Base-by-base conservation (phyloP, 1,140 invertebrate genomes). In the Macrosteles quadrilineatus region DNA sequence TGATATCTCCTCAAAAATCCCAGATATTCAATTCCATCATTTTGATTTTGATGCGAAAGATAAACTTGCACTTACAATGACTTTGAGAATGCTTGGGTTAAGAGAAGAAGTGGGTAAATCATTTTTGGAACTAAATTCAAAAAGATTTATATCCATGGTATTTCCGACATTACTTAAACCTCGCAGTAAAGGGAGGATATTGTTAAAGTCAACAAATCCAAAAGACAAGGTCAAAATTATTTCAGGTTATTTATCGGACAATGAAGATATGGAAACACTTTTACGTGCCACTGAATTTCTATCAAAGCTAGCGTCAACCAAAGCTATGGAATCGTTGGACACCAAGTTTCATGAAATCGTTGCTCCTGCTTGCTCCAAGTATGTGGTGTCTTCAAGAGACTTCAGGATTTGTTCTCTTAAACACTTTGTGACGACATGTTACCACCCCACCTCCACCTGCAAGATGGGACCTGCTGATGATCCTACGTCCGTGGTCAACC, bases 341-440 rank as follows among this genome's bases (percentile, higher is more conserved):
- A 45, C 43, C 9, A 68, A 50, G 62, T 72, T 95, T 1, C 90
- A 94, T 76, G 84, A 83, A 43, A 85, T 87, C 2, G 88, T 90
- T 1, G 78, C 94, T 71, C 91, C 91, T 0, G 92, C 91, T 17
- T 96, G 94, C 76, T 87, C 85, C 70, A 84, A 90, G 50, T 82
- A 86, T 27, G 83, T 85, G 71, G 92, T 93, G 76, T 87, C 85
- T 17, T 88, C 87, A 1, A 92, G 95, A 71, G 85, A 86, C 2
- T 95, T 95, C 75, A 88, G 93, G 83, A 92, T 93, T 75, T 96
- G 94, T 77, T 89, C 92, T 75, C 90, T 93, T 9, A 81, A 92
- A 25, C 91, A 92, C 21, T 90, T 93, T 55, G 89, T 91, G 0
- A 91, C 93, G 88, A 95, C 93, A 1, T 90, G 94, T 70, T 95